Base-by-base conservation (phyloP, 2,888 invertebrate genomes). In the Troides helena region DNA sequence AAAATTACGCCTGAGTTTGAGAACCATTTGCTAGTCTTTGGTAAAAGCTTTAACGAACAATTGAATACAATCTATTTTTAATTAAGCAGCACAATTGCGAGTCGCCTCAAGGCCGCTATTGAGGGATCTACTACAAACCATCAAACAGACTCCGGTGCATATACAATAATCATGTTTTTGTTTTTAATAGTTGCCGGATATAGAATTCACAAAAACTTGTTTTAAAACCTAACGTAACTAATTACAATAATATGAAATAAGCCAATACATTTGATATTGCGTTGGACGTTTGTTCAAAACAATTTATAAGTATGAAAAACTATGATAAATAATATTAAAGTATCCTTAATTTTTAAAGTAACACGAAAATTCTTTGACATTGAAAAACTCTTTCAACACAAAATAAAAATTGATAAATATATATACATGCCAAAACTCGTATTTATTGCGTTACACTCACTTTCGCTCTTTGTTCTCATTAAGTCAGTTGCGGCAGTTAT, bases 381-480 rank as follows among this genome's bases (percentile, higher is more conserved):
- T 14, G 14, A 50, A 18, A 50, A 14, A 18, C 5, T 50, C 2
- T 50, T 5, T 50, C 17, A 5, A 4, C 1, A 14, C 2, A 14
- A 50, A 50, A 50, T 5, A 18, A 14, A 18, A 14, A 12, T 18
- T 14, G 17, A 39, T 60, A 60, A 60, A 60, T 36, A 39, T 18
- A 36, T 36, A 39, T 18, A 36, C 7, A 17, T 39, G 18, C 60
- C 36, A 36, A 60, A 60, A 23, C 59, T 12, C 21, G 12, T 59
- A 39, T 30, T 39, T n/a, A 65, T 62, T 69, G 65, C 62, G 57
- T 25, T 62, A 62, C 46, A 39, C 17, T 53, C n/a, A 69, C 69
- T 69, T 69, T 69, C 69, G 56, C 69, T 69, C 56, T 69, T 69
- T 69, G 65, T 69, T 69, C 65, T 61, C 65, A 65, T 69, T 69